These are phyloP conservation scores for Heliothis peltigera DNA, from an alignment of 2,888 invertebrate genomes.

Conservation along the genomic window DNA sequence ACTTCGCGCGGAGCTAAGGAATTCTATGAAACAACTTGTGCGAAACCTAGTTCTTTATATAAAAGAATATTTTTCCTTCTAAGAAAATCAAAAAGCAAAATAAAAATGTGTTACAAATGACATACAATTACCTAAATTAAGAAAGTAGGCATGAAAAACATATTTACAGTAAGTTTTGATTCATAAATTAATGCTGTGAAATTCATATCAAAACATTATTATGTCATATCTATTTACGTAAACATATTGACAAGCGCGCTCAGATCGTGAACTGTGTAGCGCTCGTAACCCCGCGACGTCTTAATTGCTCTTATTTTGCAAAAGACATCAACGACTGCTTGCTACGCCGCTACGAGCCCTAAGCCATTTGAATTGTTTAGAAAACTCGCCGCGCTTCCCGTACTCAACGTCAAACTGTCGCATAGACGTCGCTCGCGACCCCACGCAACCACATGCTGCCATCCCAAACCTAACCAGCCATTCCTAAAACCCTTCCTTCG, in stretches of 20 bases:
- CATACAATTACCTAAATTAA: background rate
- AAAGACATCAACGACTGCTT: constrained; percentile 72
- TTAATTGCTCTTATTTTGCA: constrained; percentile 64
- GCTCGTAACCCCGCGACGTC: constrained; percentile 42
- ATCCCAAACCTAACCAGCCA: constrained; percentile 12
- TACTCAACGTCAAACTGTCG: constrained; percentile 48
- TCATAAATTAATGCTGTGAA: background rate
- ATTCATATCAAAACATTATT: constrained; percentile 6
- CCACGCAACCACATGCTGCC: constrained; percentile 21
- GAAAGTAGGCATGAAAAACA: background rate
- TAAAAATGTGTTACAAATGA: no score
- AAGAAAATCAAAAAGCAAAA: background rate
- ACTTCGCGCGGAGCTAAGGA: constrained; percentile 29
- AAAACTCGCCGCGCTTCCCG: constrained; percentile 46
- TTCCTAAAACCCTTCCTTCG: constrained; percentile 23
- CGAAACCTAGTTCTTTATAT: background rate
- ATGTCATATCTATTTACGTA: constrained; percentile 12
- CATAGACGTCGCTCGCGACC: constrained; percentile 17
- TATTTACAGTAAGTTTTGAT: background rate
- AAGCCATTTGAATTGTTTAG: constrained; percentile 58
- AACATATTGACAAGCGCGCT: constrained; percentile 28
- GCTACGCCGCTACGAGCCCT: constrained; percentile 65
- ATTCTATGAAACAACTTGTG: constrained; percentile 18
- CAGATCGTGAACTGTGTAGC: constrained; percentile 48
- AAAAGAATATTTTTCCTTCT: background rate